Evolutionary conservation across 2,888 invertebrate genomes (phyloP).

Genomic region (Schizotus pectinicornis): DNA sequence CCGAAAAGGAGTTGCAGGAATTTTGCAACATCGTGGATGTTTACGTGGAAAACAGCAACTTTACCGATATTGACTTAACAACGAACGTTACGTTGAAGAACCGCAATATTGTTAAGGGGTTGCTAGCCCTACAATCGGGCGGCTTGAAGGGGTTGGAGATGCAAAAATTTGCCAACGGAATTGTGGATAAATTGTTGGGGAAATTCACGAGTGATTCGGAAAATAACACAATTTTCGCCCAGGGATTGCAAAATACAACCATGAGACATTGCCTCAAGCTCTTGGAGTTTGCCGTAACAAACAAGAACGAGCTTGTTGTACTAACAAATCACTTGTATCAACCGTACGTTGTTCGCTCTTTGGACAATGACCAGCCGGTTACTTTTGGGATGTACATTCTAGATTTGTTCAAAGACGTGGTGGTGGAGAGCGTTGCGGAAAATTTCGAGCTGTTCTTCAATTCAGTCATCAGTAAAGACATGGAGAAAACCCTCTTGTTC

Average conservation of each 20-base stretch:
- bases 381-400: slow-evolving; percentile 47
- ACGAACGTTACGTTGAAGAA: slow-evolving; percentile 40
- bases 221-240: slow-evolving; percentile 31
- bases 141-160: slow-evolving; percentile 18
- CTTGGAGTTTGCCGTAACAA: slow-evolving; percentile 42
- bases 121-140: slow-evolving; percentile 37
- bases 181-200: slow-evolving; percentile 31
- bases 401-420: slow-evolving; percentile 42
- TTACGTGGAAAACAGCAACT: slow-evolving; percentile 30
- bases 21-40: slow-evolving; percentile 24
- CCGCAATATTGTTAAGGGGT: slow-evolving; percentile 45
- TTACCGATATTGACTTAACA: slow-evolving; percentile 37
- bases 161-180: slow-evolving; percentile 15
- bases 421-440: slow-evolving; percentile 41
- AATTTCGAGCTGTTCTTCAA: slow-evolving; percentile 42
- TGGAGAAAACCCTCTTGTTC: slow-evolving; percentile 27
- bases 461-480: neutral
- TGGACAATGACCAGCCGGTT: slow-evolving; percentile 37
- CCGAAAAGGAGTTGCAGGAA: slow-evolving; percentile 17
- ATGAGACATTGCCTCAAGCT: slow-evolving; percentile 32
- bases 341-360: slow-evolving; percentile 34
- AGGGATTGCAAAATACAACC: slow-evolving; percentile 37
- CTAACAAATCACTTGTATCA: slow-evolving; percentile 39
- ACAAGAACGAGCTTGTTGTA: slow-evolving; percentile 34
- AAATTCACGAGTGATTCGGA: slow-evolving; percentile 27